A percentile compares a stretch with the other conserved stretches of the same genome.
Evolutionary conservation across 1,140 invertebrate species (phyloP).

Genomic region (Tetramorium alpestre): DNA sequence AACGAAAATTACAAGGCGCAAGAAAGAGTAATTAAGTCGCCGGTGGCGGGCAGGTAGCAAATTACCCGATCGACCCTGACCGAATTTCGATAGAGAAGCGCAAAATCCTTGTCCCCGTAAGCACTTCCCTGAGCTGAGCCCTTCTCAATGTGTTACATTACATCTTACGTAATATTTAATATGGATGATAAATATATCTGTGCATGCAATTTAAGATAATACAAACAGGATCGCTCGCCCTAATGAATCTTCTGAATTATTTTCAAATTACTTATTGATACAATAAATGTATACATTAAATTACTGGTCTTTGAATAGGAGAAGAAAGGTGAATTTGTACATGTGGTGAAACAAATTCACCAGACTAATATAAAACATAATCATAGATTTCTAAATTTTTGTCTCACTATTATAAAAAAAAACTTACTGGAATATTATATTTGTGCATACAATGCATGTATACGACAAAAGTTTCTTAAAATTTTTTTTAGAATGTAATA

Average conservation of each 20-base stretch:
- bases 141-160: neutral
- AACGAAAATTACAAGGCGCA: constrained; percentile 61
- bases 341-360: neutral
- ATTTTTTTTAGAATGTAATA: neutral
- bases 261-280: neutral
- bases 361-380: neutral
- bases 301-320: neutral
- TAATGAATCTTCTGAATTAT: neutral
- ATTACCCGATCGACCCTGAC: constrained; percentile 67
- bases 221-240: neutral
- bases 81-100: constrained; percentile 60
- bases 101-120: neutral
- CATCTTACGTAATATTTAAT: neutral
- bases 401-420: neutral
- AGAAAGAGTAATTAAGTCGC: constrained; percentile 63
- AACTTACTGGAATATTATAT: neutral
- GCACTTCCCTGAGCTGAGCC: neutral
- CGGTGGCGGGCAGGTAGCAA: constrained; percentile 54
- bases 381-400: neutral
- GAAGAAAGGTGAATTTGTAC: neutral
- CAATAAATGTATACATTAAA: neutral
- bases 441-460: neutral
- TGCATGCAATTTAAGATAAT: neutral
- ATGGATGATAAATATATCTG: neutral
- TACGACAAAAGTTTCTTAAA: neutral